A percentile compares a stretch with the other conserved stretches of the same genome.
phyloP scores from a whole-genome alignment of 2,113 vertebrate species.

The Micronisus gabar region DNA sequence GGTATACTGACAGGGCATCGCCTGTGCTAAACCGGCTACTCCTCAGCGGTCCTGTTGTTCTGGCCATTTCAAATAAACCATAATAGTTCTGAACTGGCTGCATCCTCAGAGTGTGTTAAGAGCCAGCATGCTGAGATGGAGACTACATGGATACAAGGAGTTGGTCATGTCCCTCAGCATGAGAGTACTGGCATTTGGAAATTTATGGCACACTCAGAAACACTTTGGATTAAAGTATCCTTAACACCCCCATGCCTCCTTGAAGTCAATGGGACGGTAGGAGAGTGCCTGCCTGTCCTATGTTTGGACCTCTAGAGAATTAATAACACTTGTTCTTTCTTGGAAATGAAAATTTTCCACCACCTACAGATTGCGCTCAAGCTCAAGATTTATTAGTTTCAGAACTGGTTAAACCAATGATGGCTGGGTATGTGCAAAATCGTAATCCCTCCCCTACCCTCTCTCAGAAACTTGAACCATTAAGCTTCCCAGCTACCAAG shows the following conservation, averaged over 20 bases:
- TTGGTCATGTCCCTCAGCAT: not conserved
- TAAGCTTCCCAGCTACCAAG: not conserved
- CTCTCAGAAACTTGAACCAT: not conserved
- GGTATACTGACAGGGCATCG: not conserved
- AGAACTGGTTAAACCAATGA: not conserved
- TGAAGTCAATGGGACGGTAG: not conserved
- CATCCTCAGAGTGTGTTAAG: not conserved
- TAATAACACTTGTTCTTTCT: not conserved
- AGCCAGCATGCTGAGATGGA: not conserved
- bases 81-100: not conserved
- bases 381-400: not conserved
- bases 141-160: not conserved
- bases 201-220: not conserved
- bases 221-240: not conserved
- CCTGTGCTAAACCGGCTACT: not conserved
- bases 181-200: not conserved
- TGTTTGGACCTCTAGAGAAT: not conserved
- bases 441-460: not conserved
- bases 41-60: accelerated
- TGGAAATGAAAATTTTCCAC: not conserved
- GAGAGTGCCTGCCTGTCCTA: not conserved
- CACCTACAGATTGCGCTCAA: not conserved
- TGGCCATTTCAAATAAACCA: not conserved
- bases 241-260: not conserved
- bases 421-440: not conserved